phyloP scores from a whole-genome alignment of 30 jellyfish, hydroid and myxozoan genomes.

The Turritopsis rubra region DNA sequence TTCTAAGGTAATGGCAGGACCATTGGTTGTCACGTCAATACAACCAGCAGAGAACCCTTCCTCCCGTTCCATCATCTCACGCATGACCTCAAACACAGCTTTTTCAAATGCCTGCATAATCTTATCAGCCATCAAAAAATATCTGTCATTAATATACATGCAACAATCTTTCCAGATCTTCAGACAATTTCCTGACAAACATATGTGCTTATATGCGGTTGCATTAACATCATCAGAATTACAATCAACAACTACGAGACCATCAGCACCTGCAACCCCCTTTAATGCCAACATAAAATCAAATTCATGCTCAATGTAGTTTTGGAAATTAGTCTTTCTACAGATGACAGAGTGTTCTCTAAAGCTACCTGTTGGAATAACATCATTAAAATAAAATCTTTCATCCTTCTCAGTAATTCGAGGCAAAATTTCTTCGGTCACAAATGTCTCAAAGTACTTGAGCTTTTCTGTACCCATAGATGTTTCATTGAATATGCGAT shows the following conservation, averaged over 20 bases:
- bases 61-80: not conserved
- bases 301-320: conserved; percentile 2
- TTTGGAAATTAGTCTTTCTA: not conserved
- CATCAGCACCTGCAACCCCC: too few relatives aligned
- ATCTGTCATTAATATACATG: not conserved
- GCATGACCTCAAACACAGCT: conserved; percentile 1
- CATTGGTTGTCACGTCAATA: not conserved
- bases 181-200: not conserved
- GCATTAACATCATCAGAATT: not conserved
- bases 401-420: not conserved
- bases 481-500: not conserved
- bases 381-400: not conserved
- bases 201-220: not conserved
- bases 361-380: not conserved
- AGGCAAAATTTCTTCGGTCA: not conserved
- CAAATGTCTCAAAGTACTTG: not conserved
- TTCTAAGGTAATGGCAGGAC: not conserved
- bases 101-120: not conserved
- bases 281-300: not conserved
- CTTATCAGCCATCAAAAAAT: not conserved
- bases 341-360: not conserved
- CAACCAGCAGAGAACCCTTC: not conserved
- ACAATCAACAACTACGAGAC: too few relatives aligned
- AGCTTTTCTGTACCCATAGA: not conserved
- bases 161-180: not conserved